phyloP scores from a whole-genome alignment of 1,140 invertebrate species.

The Choristoneura fumiferana region DNA sequence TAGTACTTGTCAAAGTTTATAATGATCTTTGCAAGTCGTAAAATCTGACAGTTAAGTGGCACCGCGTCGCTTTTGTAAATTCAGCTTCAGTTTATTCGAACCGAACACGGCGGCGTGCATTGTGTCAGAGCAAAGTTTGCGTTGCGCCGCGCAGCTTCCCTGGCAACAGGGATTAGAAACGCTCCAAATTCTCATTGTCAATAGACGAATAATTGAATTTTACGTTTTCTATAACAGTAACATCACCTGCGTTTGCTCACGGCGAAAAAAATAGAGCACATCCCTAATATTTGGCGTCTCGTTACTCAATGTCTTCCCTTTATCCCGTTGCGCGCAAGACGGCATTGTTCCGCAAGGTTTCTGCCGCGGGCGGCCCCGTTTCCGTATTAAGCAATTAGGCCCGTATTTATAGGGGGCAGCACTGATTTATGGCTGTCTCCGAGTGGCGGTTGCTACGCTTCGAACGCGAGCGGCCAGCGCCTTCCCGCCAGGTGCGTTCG shows the following conservation, averaged over 20 bases:
- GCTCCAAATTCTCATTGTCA: conserved; percentile 53
- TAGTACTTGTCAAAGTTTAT: conserved; percentile 6
- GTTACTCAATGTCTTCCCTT: conserved; percentile 58
- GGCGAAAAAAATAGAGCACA: conserved; percentile 51
- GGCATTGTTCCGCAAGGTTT: conserved; percentile 47
- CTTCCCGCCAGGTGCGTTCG: conserved; percentile 64
- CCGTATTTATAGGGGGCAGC: conserved; percentile 58
- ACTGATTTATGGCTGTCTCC: conserved; percentile 47
- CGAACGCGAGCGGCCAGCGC: conserved; percentile 24
- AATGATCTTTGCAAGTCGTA: conserved; percentile 18
- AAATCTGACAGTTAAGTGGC: conserved; percentile 13
- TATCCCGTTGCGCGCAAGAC: conserved; percentile 41
- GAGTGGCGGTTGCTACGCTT: conserved; percentile 44
- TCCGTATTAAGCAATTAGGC: conserved; percentile 52
- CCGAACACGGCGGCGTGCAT: neutral
- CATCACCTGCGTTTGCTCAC: conserved; percentile 60
- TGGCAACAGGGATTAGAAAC: conserved; percentile 45
- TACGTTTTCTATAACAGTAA: conserved; percentile 54
- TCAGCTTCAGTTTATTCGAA: neutral
- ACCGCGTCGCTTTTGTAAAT: conserved; percentile 4
- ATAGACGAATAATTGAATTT: conserved; percentile 70
- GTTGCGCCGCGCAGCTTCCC: neutral
- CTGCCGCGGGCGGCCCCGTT: conserved; percentile 27
- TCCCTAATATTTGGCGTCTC: conserved; percentile 56
- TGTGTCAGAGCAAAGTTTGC: neutral